Percentiles rank a stretch among this genome's conserved stretches.
phyloP scores from a whole-genome alignment of 2,113 vertebrate species.

The Beaufortia kweichowensis region DNA sequence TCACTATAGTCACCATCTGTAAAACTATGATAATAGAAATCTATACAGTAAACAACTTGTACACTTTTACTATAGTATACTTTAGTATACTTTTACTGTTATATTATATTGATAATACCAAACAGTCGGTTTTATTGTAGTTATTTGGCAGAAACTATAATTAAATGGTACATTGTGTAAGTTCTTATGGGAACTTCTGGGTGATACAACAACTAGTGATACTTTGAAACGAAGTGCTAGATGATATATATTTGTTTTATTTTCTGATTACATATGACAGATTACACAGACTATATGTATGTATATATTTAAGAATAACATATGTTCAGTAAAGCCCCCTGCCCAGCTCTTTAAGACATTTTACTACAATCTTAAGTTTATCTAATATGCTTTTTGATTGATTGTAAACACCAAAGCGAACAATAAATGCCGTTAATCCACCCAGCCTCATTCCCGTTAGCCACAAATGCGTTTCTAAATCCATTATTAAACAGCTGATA shows the following conservation, averaged over 20 bases:
- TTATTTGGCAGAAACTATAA: background rate
- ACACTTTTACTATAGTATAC: no score
- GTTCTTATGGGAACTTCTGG: no score
- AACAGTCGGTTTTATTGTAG: no score
- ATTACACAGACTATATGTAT: slow-evolving; percentile 12
- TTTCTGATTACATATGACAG: slow-evolving; percentile 23
- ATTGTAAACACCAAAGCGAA: slow-evolving; percentile 15
- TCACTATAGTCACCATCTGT: no score
- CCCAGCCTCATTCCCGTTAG: background rate
- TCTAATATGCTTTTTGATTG: background rate
- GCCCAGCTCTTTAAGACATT: background rate
- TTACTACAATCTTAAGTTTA: slow-evolving; percentile 5
- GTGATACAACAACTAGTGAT: background rate
- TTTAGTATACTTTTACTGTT: no score
- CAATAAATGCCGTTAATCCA: background rate
- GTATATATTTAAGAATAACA: background rate
- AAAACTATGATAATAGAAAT: no score
- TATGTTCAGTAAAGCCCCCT: background rate
- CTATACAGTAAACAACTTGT: no score
- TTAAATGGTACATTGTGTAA: background rate
- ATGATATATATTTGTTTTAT: slow-evolving; percentile 12
- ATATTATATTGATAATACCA: no score
- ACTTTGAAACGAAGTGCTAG: slow-evolving; percentile 17
- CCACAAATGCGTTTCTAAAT: background rate
- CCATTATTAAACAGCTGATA: background rate